Evolutionary conservation across 2,113 vertebrate species (phyloP).

Genomic region (Periophthalmodon schlosseri): DNA sequence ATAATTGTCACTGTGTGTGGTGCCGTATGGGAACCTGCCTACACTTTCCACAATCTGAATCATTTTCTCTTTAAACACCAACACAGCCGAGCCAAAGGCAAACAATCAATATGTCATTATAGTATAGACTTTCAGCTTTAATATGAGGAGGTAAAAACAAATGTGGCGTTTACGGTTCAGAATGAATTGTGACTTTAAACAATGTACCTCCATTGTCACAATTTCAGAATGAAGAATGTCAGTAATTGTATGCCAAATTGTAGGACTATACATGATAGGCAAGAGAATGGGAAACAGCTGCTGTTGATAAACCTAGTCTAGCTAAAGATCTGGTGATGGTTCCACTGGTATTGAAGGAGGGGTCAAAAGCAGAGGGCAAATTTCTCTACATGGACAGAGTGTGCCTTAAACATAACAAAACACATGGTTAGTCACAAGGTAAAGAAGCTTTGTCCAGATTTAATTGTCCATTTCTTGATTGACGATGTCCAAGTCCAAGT

Average conservation of each 20-base stretch:
- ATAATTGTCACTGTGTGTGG: slow-evolving; percentile 12
- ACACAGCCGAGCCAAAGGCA: not conserved
- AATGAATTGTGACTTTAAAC: not conserved
- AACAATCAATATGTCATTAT: slow-evolving; percentile 14
- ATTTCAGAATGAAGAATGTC: not conserved
- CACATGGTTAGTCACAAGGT: not conserved
- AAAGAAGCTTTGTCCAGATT: not conserved
- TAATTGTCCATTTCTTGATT: too few species aligned
- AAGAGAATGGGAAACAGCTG: not conserved
- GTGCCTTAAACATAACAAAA: too few species aligned
- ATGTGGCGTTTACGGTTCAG: not conserved
- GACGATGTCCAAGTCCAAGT: too few species aligned
- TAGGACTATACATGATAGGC: not conserved
- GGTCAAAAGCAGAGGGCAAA: too few species aligned
- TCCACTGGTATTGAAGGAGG: too few species aligned
- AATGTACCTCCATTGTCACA: not conserved
- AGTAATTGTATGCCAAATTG: not conserved
- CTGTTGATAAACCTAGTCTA: not conserved
- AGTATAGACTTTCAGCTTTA: slow-evolving; percentile 10
- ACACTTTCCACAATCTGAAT: slow-evolving; percentile 7
- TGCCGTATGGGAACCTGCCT: slow-evolving; percentile 5
- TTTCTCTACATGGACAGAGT: too few species aligned
- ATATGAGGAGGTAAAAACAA: not conserved
- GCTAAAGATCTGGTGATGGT: too few species aligned
- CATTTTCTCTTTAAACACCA: slow-evolving; percentile 4